A percentile compares a stretch with the other conserved stretches of the same genome.
Evolutionary conservation across 2,113 vertebrate species (phyloP).

Genomic region (Ochotona princeps): DNA sequence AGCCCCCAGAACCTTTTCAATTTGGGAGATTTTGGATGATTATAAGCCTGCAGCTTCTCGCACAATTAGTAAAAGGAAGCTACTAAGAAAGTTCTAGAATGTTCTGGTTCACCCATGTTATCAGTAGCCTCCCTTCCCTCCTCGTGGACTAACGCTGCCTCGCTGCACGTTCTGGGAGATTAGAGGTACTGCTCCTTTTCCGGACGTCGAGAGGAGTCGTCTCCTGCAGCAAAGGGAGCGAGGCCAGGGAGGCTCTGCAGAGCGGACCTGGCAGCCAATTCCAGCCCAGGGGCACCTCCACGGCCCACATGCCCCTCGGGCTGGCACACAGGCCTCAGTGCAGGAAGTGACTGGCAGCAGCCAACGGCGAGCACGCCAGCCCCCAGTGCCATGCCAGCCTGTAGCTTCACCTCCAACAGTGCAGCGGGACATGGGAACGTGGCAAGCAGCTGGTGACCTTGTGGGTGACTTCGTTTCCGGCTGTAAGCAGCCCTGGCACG

Average conservation of each 20-base stretch:
- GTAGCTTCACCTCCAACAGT: too few relatives aligned
- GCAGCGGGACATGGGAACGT: too few relatives aligned
- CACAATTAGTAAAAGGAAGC: not conserved
- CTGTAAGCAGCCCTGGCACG: too few relatives aligned
- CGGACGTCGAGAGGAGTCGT: too few relatives aligned
- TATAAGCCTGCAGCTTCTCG: not conserved
- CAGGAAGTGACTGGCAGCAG: too few relatives aligned
- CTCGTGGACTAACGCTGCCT: not conserved
- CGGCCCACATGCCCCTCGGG: not conserved
- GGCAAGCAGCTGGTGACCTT: too few relatives aligned
- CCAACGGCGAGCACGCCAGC: too few relatives aligned
- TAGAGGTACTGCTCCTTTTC: not conserved
- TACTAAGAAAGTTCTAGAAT: too few relatives aligned
- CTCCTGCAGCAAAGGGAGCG: not conserved
- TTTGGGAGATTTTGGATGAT: not conserved
- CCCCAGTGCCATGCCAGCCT: too few relatives aligned
- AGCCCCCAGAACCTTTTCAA: too few relatives aligned
- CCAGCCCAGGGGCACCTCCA: fast-evolving
- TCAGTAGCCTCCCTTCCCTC: not conserved
- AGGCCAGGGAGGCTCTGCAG: not conserved
- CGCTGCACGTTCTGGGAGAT: not conserved
- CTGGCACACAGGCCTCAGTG: not conserved
- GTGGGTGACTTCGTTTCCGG: too few relatives aligned
- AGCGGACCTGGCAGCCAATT: fast-evolving
- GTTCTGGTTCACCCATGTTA: fast-evolving